These are phyloP conservation scores for Drosophila melanogaster DNA, from an alignment of 1,140 invertebrate species.

Conservation along the genomic window DNA sequence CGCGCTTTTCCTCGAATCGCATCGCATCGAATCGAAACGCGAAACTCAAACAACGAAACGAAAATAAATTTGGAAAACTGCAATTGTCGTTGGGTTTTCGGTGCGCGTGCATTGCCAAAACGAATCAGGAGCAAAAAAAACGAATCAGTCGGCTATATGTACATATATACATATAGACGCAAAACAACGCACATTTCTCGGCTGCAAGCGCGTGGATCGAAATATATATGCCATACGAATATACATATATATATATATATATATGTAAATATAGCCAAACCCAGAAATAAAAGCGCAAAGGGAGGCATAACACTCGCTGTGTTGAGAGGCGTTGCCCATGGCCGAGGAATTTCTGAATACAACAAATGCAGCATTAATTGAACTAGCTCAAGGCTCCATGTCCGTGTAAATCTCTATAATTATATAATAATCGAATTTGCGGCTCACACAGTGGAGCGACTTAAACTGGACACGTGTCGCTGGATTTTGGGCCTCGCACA, in stretches of 20 bases:
- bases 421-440: too few species aligned
- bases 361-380: conserved; percentile 37
- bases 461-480: conserved; percentile 35
- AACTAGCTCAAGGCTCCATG: conserved; percentile 66
- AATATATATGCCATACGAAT: conserved; percentile 33
- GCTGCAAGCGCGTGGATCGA: conserved; percentile 67
- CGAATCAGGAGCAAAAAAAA: conserved; percentile 48
- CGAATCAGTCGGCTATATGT: conserved; percentile 11
- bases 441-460: conserved; percentile 2
- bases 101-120: conserved; percentile 72
- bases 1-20: conserved; percentile 58
- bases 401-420: not conserved
- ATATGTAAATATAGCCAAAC: conserved; percentile 44
- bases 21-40: not conserved
- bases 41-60: conserved; percentile 45
- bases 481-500: conserved; percentile 27
- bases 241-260: conserved; percentile 53
- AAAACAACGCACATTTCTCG: conserved; percentile 60
- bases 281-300: conserved; percentile 45
- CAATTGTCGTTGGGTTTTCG: conserved; percentile 55
- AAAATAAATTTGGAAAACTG: conserved; percentile 68
- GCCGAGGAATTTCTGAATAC: conserved; percentile 23
- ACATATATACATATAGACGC: not conserved
- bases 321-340: conserved; percentile 62
- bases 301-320: conserved; percentile 31